These are phyloP conservation scores for Drosophila setifemur DNA, from an alignment of 1,140 invertebrate genomes.

Conservation along the genomic window DNA sequence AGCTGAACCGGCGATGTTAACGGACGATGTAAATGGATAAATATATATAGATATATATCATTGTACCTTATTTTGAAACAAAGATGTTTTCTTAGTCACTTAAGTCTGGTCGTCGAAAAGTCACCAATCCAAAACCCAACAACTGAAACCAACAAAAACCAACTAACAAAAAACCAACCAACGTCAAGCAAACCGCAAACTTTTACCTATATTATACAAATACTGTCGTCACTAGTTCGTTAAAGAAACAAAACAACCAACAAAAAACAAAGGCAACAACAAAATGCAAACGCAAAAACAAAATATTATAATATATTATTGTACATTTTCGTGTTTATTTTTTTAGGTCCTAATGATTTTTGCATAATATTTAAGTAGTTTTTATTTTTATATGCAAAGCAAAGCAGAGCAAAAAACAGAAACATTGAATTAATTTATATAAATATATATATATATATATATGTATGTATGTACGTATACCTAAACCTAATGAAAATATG, in stretches of 20 bases:
- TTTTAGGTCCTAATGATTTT: slow-evolving; percentile 62
- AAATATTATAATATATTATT: slow-evolving; percentile 33
- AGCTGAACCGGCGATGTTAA: slow-evolving; percentile 10
- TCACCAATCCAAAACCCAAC: slow-evolving; percentile 44
- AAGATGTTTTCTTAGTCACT: slow-evolving; percentile 68
- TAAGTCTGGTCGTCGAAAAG: slow-evolving; percentile 69
- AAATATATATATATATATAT: slow-evolving; percentile 33
- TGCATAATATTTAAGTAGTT: slow-evolving; percentile 74
- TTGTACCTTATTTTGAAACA: slow-evolving; percentile 78
- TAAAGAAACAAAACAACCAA: slow-evolving; percentile 39
- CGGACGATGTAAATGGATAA: slow-evolving; percentile 8
- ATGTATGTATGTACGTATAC: slow-evolving; percentile 2
- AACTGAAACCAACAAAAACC: slow-evolving; percentile 50
- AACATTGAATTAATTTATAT: slow-evolving; percentile 71
- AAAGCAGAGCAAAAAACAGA: slow-evolving; percentile 43
- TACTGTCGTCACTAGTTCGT: slow-evolving; percentile 59
- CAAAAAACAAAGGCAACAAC: slow-evolving; percentile 8
- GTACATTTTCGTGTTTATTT: slow-evolving; percentile 49
- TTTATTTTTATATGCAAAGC: slow-evolving; percentile 74
- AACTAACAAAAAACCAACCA: slow-evolving; percentile 55
- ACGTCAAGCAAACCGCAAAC: slow-evolving; percentile 28
- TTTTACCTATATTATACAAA: slow-evolving; percentile 40
- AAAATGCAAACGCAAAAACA: slow-evolving; percentile 26
- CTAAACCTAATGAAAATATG: slow-evolving; percentile 36
- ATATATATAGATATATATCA: slow-evolving; percentile 56